phyloP scores from a whole-genome alignment of 1,140 invertebrate species.

The Pemphigus obesinymphae region DNA sequence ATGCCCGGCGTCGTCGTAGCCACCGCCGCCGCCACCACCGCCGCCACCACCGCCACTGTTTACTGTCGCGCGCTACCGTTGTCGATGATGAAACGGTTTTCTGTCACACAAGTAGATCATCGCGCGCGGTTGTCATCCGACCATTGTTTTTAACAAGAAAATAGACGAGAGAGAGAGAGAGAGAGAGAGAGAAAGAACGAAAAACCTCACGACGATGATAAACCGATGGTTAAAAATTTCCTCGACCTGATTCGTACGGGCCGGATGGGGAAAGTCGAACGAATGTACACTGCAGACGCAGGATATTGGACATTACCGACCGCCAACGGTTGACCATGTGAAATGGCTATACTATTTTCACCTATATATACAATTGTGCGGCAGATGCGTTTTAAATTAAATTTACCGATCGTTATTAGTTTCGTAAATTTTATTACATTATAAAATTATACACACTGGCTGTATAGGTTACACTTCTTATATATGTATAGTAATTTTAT shows the following conservation, averaged over 20 bases:
- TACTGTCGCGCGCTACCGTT: background rate
- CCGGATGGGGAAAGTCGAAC: conserved; percentile 18
- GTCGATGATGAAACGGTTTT: background rate
- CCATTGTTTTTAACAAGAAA: conserved; percentile 27
- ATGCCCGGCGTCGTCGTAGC: background rate
- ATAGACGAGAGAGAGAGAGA: background rate
- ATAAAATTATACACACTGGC: too few species aligned
- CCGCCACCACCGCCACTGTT: background rate
- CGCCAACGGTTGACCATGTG: background rate
- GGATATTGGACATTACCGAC: conserved; percentile 11
- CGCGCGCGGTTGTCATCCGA: background rate
- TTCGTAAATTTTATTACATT: background rate
- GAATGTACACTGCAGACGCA: background rate
- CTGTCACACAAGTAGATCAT: conserved; percentile 31
- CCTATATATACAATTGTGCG: background rate
- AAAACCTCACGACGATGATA: conserved; percentile 20
- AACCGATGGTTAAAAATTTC: conserved; percentile 4
- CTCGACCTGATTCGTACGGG: conserved; percentile 29
- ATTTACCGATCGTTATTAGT: background rate
- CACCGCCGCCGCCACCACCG: background rate
- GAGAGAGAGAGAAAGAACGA: background rate
- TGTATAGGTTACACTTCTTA: too few species aligned
- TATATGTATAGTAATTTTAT: too few species aligned
- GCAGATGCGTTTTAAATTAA: background rate
- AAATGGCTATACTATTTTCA: background rate